Evolutionary conservation across 1,140 invertebrate genomes (phyloP), one percentile per base, ranked within the genome.

Genomic region (Trachelipus rathkii): DNA sequence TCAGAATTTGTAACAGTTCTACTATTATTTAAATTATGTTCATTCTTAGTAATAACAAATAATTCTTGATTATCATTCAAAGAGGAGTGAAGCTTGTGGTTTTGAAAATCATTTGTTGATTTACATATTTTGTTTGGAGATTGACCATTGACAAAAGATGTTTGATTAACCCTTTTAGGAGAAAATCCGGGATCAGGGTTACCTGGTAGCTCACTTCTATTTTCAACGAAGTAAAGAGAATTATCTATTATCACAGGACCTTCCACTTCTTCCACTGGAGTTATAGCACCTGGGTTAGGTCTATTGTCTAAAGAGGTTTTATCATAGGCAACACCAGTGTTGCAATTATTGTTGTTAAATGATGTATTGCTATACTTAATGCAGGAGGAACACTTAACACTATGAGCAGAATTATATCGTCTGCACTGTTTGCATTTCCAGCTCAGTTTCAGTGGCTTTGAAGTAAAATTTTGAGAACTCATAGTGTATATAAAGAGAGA

Each of bases 371-470:
- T 75, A 19, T 71, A 76, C 24, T 76, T 76, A n/a, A 76, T 71
- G 46, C 74, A 76, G 3, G 68, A 76, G 6, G 74, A 76, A 71
- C 74, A 76, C 19, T 71, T n/a, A 24, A 44, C 69, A 21, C 74
- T 76, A 44, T 76, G 74, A 15, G 67, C 44, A 13, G 74, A 76
- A 45, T 76, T 76, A 33, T 76, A 76, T 21, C 70, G 74, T 19
- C 74, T 50, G 70, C 74, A 76, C 45, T 71, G 69, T 33, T 70
- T 76, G 69, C 74, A 76, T 66, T 76, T 76, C 74, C 74, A 76
- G 44, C 74, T 76, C 15, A 76, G 23, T 10, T 71, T 68, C 23
- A 60, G 50, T 60, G 50, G 50, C 50, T 60, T 60, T 13, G 50
- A 13, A 60, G 19, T 19, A 60, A 60, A 15, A 19, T 19, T 60